A percentile compares a stretch with the other conserved stretches of the same genome.
Evolutionary conservation across 2,797 vertebrate genomes (phyloP).

Genomic region (Pantherophis vulpinus): DNA sequence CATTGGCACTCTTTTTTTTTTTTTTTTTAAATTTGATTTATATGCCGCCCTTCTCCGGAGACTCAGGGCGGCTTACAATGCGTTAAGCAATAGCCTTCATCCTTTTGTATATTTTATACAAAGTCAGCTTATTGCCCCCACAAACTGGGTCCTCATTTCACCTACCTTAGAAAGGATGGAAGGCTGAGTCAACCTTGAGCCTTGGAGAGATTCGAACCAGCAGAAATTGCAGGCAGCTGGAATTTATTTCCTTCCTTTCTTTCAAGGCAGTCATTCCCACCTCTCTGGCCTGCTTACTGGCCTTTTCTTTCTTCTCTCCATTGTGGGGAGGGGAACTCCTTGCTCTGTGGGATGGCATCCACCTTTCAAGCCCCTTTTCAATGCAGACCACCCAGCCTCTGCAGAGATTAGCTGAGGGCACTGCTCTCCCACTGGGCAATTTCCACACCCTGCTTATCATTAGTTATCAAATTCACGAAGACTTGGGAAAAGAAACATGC

Average conservation of each 20-base stretch:
- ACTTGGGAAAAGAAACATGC: conserved; percentile 40
- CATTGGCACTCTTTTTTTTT: conserved; percentile 50
- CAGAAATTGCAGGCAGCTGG: too few relatives aligned
- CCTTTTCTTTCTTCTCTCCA: conserved; percentile 48
- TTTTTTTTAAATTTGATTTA: too few relatives aligned
- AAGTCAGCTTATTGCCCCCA: too few relatives aligned
- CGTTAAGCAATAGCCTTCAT: too few relatives aligned
- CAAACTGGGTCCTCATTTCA: too few relatives aligned
- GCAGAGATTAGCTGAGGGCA: background rate
- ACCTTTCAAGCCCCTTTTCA: conserved; percentile 44
- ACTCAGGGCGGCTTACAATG: too few relatives aligned
- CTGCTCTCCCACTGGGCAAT: conserved; percentile 27
- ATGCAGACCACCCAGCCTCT: conserved; percentile 56
- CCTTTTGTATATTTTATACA: too few relatives aligned
- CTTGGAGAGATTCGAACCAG: too few relatives aligned
- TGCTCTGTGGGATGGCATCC: conserved; percentile 36
- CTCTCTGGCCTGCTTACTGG: conserved; percentile 30
- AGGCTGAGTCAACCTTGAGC: too few relatives aligned
- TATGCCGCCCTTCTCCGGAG: too few relatives aligned
- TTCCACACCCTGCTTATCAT: background rate
- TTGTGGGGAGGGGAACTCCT: background rate
- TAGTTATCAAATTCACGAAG: conserved; percentile 43
- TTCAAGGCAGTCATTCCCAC: conserved; percentile 34
- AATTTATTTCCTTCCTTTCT: conserved; percentile 36
- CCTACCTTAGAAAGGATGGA: too few relatives aligned